These are phyloP conservation scores for Neogale vison DNA, from an alignment of 2,113 vertebrate species.

Conservation along the genomic window DNA sequence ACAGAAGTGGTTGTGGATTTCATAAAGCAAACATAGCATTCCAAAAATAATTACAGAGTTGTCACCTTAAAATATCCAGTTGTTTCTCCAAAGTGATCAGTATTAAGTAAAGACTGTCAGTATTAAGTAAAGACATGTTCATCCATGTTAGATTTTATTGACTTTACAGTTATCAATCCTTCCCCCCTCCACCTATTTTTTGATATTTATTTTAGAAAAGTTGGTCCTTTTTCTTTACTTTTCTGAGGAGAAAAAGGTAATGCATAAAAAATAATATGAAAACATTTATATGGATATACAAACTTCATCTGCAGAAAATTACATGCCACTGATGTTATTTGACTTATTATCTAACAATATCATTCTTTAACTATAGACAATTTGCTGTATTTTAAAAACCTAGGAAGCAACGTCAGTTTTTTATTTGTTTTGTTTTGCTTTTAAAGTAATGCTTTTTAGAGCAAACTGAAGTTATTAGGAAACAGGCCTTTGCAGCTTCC, in stretches of 20 bases:
- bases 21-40: conserved; percentile 65
- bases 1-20: conserved; percentile 68
- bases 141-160: neutral
- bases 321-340: neutral
- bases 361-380: neutral
- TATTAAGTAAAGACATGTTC: conserved; percentile 65
- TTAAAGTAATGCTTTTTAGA: neutral
- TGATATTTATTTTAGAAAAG: conserved; percentile 70
- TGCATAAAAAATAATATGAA: neutral
- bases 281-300: neutral
- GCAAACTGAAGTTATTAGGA: neutral
- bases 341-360: neutral
- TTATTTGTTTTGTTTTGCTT: conserved; percentile 29
- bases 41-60: conserved; percentile 71
- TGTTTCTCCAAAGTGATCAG: conserved; percentile 53
- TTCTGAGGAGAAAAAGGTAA: neutral
- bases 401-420: neutral
- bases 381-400: neutral
- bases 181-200: neutral
- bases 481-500: neutral
- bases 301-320: neutral
- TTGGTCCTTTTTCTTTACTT: neutral
- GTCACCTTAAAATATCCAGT: conserved; percentile 62
- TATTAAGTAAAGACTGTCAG: conserved; percentile 58
- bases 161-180: conserved; percentile 29